Percentiles rank a stretch among this genome's conserved stretches.
Conservation (phyloP, 1,140 invertebrate species). For the Drosophila setifemur region DNA sequence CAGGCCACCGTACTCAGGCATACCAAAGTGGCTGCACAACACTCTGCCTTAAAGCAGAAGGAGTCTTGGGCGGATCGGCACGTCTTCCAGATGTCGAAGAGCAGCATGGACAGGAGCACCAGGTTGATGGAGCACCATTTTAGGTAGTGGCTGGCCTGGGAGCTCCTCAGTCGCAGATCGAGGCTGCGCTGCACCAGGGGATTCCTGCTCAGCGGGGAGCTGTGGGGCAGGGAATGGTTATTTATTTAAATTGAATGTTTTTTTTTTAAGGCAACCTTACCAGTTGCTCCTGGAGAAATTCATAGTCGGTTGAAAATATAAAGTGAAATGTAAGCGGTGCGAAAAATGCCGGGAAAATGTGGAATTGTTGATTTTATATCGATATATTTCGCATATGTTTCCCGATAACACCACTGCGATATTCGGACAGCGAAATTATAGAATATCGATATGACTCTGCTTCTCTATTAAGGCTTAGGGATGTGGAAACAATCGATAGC, state of each 20-base stretch:
- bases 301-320: not conserved
- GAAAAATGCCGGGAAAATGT: constrained; percentile 31
- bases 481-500: no score
- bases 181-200: constrained; percentile 52
- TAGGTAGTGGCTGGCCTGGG: constrained; percentile 51
- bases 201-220: constrained; percentile 33
- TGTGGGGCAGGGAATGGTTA: not conserved
- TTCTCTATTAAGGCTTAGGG: no score
- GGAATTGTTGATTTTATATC: no score
- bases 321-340: not conserved
- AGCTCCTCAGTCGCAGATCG: constrained; percentile 45
- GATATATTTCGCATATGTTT: no score
- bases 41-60: constrained; percentile 79
- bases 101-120: constrained; percentile 47
- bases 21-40: constrained; percentile 54
- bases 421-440: no score
- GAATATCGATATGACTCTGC: no score
- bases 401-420: no score
- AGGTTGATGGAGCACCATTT: constrained; percentile 72
- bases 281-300: constrained; percentile 31
- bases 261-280: not conserved
- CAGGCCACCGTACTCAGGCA: constrained; percentile 82
- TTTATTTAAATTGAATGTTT: not conserved
- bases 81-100: constrained; percentile 58
- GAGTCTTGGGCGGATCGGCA: constrained; percentile 18